Evolutionary conservation across 2,113 vertebrate genomes (phyloP).

Genomic region (Toxostoma redivivum): DNA sequence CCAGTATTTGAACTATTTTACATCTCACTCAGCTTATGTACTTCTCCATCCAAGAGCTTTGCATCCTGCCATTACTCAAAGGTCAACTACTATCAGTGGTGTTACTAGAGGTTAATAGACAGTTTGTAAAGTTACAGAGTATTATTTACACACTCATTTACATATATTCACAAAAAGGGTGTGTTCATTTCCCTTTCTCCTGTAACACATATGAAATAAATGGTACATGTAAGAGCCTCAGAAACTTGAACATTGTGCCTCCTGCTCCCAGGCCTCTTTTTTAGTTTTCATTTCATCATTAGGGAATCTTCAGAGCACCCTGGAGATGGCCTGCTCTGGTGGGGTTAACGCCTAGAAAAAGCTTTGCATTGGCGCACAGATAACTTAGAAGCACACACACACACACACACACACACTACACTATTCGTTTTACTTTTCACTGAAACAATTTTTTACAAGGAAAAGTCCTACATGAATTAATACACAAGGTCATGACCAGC

Average conservation of each 20-base stretch:
- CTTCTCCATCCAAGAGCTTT: neutral
- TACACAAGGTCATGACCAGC: accelerated
- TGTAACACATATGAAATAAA: neutral
- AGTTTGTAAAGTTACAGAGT: neutral
- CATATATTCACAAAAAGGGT: neutral
- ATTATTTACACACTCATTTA: neutral
- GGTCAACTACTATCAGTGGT: neutral
- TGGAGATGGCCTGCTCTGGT: neutral
- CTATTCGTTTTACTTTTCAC: neutral
- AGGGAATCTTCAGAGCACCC: neutral
- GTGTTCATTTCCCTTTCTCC: neutral
- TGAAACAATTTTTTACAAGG: neutral
- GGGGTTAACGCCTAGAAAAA: neutral
- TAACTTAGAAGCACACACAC: neutral
- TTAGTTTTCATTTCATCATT: neutral
- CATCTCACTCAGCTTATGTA: neutral
- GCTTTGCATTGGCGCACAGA: accelerated
- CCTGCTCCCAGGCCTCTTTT: neutral
- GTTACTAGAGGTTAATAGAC: neutral
- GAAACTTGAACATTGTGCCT: neutral
- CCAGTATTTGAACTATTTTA: neutral
- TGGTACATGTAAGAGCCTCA: neutral
- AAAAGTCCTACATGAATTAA: neutral
- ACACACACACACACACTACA: neutral
- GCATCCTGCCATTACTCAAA: neutral